phyloP scores from a whole-genome alignment of 2,888 invertebrate species.

The Odontocerum albicorne region DNA sequence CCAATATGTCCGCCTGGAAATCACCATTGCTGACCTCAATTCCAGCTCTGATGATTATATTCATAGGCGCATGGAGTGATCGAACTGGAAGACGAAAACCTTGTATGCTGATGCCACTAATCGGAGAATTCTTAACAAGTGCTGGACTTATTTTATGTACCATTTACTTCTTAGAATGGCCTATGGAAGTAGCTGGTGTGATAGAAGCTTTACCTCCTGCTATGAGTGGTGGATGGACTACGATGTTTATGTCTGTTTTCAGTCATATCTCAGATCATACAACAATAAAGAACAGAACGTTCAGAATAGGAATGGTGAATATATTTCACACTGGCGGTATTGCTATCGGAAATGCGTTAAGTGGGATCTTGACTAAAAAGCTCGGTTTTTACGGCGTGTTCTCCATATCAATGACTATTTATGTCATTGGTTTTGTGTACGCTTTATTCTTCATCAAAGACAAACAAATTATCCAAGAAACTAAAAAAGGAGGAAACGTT shows the following conservation, averaged over 20 bases:
- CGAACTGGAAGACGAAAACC: slow-evolving; percentile 58
- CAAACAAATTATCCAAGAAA: slow-evolving; percentile 1
- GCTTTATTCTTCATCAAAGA: slow-evolving; percentile 42
- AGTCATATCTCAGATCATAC: slow-evolving; percentile 64
- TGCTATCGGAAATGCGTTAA: slow-evolving; percentile 54
- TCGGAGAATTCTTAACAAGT: slow-evolving; percentile 55
- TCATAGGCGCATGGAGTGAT: slow-evolving; percentile 65
- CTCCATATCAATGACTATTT: slow-evolving; percentile 46
- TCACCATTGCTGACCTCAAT: slow-evolving; percentile 56
- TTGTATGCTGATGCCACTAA: slow-evolving; percentile 58
- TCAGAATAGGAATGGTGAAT: slow-evolving; percentile 62
- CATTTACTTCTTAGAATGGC: slow-evolving; percentile 57
- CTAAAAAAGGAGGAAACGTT: not conserved
- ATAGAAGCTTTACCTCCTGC: slow-evolving; percentile 57
- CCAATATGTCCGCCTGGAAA: slow-evolving; percentile 58
- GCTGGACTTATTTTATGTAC: slow-evolving; percentile 55
- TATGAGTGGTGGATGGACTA: slow-evolving; percentile 58
- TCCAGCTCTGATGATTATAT: slow-evolving; percentile 57
- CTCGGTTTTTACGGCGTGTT: slow-evolving; percentile 50
- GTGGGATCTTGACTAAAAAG: slow-evolving; percentile 54
- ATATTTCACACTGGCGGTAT: slow-evolving; percentile 55
- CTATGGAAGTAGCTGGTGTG: slow-evolving; percentile 55
- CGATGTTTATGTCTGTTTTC: slow-evolving; percentile 59
- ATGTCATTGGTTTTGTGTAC: slow-evolving; percentile 47
- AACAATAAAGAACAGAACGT: slow-evolving; percentile 59